phyloP scores from a whole-genome alignment of 2,888 invertebrate species.

The Hirtodrosophila cameraria region DNA sequence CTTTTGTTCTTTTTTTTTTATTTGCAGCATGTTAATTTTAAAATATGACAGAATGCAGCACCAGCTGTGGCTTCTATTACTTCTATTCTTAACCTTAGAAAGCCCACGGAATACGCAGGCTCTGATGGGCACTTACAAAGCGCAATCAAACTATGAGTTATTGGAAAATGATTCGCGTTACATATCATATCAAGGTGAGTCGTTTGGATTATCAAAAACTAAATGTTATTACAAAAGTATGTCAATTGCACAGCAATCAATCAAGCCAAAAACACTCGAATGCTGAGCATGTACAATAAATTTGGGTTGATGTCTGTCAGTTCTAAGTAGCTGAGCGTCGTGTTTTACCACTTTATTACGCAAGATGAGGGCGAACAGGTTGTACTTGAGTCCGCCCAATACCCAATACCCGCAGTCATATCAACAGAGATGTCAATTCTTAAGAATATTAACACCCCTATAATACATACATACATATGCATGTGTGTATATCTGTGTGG shows the following conservation, averaged over 20 bases:
- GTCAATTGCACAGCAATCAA: constrained; percentile 72
- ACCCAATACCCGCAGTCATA: background rate
- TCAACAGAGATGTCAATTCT: constrained; percentile 41
- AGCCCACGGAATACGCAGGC: constrained; percentile 23
- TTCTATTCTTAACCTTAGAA: constrained; percentile 46
- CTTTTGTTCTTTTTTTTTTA: constrained; percentile 6
- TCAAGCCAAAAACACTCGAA: constrained; percentile 44
- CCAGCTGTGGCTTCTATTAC: constrained; percentile 45
- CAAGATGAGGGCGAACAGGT: constrained; percentile 46
- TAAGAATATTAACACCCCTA: constrained; percentile 41
- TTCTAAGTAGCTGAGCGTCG: constrained; percentile 35
- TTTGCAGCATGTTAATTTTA: constrained; percentile 74
- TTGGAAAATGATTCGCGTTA: constrained; percentile 83
- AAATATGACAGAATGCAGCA: constrained; percentile 66
- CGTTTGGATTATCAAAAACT: constrained; percentile 59
- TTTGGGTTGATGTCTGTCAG: constrained; percentile 61
- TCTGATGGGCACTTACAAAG: constrained; percentile 33
- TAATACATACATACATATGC: constrained; percentile 11
- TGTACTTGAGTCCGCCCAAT: constrained; percentile 20
- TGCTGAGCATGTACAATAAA: constrained; percentile 33
- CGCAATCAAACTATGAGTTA: constrained; percentile 71
- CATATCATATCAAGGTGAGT: constrained; percentile 83
- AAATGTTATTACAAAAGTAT: constrained; percentile 43
- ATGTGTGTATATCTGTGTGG: constrained; percentile 19
- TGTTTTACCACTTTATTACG: constrained; percentile 37